Evolutionary conservation across 1,140 invertebrate species (phyloP).

Genomic region (Brachionus sp.): DNA sequence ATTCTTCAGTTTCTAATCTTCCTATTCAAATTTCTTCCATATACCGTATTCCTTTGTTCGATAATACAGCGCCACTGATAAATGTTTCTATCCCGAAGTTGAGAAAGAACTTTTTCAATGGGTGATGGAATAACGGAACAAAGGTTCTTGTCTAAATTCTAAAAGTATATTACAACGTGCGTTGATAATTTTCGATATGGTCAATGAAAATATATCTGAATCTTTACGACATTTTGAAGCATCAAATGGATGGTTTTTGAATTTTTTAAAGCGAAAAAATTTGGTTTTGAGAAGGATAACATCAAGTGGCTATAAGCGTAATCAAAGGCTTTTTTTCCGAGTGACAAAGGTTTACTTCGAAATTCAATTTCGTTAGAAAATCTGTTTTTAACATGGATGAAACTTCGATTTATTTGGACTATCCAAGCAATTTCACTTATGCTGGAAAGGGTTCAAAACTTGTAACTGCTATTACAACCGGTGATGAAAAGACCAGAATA

Average conservation of each 20-base stretch:
- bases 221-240: no score
- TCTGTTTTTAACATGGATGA: background rate
- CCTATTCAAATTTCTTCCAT: no score
- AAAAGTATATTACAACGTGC: background rate
- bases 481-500: background rate
- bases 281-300: background rate
- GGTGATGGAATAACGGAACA: background rate
- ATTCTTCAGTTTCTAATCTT: no score
- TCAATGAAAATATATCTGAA: background rate
- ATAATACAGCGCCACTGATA: no score
- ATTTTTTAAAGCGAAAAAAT: no score
- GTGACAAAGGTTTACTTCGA: background rate
- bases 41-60: no score
- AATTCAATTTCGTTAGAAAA: background rate
- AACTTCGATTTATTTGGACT: background rate
- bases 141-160: conserved; percentile 11
- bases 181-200: background rate
- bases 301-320: background rate
- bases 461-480: background rate
- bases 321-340: background rate
- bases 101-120: conserved; percentile 14
- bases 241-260: no score
- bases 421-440: background rate
- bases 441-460: background rate
- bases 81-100: conserved; percentile 3